Evolutionary conservation across 2,888 invertebrate genomes (phyloP), one percentile per base, ranked within the genome.

Genomic region (Synergus gifuensis): DNA sequence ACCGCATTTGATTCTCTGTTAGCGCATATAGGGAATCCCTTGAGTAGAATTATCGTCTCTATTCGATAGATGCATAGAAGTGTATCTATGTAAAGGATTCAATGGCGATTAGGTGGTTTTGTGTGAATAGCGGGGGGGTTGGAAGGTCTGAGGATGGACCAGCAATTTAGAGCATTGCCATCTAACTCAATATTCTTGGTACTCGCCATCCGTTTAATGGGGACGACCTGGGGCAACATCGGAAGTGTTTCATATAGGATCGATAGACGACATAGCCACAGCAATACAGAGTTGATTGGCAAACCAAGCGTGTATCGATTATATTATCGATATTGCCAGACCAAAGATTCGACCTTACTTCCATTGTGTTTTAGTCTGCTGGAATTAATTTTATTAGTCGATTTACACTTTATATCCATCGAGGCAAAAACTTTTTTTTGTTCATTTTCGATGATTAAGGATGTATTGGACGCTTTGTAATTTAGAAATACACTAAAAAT

Each of bases 181-280:
- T 83, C 86, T 88, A 88, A 89, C 87, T 87, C 86, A 87, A 89
- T 88, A 89, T 89, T 86, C 86, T 85, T 80, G 85, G 85, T 85
- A 85, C 84, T 87, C 85, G 85, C 82, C 86, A 79, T 84, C 85
- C 85, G 85, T 87, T 88, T 89, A 89, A 89, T 89, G 86, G 86
- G 86, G 82, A 67, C 58, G 76, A 76, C 44, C 60, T 36, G 46
- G n/a, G 22, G 44, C 44, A 63, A 60, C 16, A 77, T 44, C 64
- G 63, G 44, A 16, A 16, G 14, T 63, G 40, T 78, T 40, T 58
- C n/a, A 64, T 64, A 64, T 64, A 64, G 64, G 64, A 40, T 64
- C 42, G 64, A 64, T 64, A n/a, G 40, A 64, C 42, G 64, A 64
- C 49, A 76, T 40, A 14, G 62, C 60, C 63, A 44, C 81, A 76